phyloP scores from a whole-genome alignment of 2,888 invertebrate species.

The Mimas tiliae region DNA sequence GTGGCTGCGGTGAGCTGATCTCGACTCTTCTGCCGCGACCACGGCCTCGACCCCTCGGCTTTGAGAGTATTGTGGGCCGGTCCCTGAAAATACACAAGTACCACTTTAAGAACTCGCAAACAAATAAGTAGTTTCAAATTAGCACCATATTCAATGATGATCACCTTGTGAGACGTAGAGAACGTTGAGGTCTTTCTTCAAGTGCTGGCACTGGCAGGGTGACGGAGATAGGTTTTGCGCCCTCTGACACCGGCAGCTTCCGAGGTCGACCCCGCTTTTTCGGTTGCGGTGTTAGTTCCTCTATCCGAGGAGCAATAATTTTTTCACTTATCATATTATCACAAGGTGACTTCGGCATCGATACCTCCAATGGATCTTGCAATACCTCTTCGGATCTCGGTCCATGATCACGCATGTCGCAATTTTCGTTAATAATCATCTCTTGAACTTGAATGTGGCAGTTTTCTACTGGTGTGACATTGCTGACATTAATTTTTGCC shows the following conservation, averaged over 20 bases:
- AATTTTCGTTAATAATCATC: conserved; percentile 77
- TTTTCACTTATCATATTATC: conserved; percentile 47
- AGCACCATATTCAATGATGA: conserved; percentile 12
- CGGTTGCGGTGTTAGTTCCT: conserved; percentile 72
- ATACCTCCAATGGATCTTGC: conserved; percentile 78
- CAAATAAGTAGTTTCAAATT: background rate
- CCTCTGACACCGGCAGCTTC: conserved; percentile 71
- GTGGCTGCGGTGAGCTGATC: conserved; percentile 25
- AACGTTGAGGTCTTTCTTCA: conserved; percentile 78
- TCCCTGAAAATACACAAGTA: conserved; percentile 55
- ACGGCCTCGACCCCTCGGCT: conserved; percentile 69
- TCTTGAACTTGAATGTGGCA: conserved; percentile 65
- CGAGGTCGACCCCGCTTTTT: conserved; percentile 79
- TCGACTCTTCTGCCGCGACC: conserved; percentile 55
- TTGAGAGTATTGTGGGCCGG: conserved; percentile 66
- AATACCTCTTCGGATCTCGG: conserved; percentile 67
- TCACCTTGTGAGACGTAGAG: conserved; percentile 76
- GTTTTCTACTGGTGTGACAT: conserved; percentile 60
- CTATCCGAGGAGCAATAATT: conserved; percentile 50
- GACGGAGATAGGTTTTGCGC: conserved; percentile 54
- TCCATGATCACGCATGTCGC: conserved; percentile 69
- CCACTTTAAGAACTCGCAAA: conserved; percentile 1
- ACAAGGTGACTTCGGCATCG: conserved; percentile 48
- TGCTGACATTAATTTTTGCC: conserved; percentile 46
- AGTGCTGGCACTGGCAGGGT: conserved; percentile 69